Evolutionary conservation across 2,888 invertebrate genomes (phyloP).

Genomic region (Schizaphis graminum): DNA sequence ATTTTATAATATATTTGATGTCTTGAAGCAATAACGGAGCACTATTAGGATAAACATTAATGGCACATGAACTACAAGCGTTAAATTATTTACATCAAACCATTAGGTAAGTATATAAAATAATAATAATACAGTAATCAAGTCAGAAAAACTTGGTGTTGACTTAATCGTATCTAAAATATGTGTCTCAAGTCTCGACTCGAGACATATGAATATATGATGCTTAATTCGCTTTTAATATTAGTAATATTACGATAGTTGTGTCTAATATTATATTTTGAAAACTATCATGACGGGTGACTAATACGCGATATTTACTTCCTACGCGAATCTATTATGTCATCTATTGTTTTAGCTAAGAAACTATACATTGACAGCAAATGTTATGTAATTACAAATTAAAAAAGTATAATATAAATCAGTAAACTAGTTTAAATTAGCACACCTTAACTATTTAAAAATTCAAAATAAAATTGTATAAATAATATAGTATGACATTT

Average conservation of each 20-base stretch:
- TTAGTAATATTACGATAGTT: not conserved
- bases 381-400: not conserved
- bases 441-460: not conserved
- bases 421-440: not conserved
- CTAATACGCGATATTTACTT: not conserved
- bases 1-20: constrained; percentile 27
- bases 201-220: too few species aligned
- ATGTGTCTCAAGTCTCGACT: not conserved
- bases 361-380: not conserved
- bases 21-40: not conserved
- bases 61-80: not conserved
- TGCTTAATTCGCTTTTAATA: not conserved
- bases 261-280: not conserved
- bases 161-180: not conserved
- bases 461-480: not conserved
- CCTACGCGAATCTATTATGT: not conserved
- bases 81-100: constrained; percentile 24
- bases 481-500: not conserved
- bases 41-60: constrained; percentile 23
- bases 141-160: not conserved
- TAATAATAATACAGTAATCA: not conserved
- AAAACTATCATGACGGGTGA: not conserved
- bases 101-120: constrained; percentile 5
- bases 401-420: not conserved
- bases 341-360: not conserved